These are phyloP conservation scores for Epirrita christyi DNA, from an alignment of 2,888 invertebrate species.

Conservation along the genomic window DNA sequence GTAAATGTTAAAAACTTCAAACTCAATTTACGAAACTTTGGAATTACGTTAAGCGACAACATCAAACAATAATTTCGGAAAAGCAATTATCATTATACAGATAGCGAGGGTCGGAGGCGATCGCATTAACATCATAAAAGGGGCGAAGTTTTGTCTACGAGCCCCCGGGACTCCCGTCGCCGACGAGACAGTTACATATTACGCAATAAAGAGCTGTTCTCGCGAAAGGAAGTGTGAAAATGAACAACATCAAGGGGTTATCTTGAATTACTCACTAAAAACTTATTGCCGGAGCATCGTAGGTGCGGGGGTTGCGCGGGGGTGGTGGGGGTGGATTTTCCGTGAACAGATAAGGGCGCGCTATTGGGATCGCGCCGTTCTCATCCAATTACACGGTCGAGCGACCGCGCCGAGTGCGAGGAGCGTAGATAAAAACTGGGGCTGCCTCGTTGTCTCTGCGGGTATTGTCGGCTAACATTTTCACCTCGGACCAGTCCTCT, in stretches of 20 bases:
- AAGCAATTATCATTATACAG: slow-evolving; percentile 83
- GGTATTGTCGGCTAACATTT: slow-evolving; percentile 81
- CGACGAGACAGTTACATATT: slow-evolving; percentile 83
- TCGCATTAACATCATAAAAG: slow-evolving; percentile 83
- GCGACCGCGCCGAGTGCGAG: slow-evolving; percentile 77
- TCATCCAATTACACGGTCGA: slow-evolving; percentile 85
- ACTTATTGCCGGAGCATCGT: slow-evolving; percentile 75
- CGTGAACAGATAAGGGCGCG: slow-evolving; percentile 84
- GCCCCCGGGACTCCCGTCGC: slow-evolving; percentile 79
- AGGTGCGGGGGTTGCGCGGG: slow-evolving; percentile 50
- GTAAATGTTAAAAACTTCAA: slow-evolving; percentile 66
- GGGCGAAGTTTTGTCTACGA: slow-evolving; percentile 74
- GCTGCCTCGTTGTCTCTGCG: slow-evolving; percentile 77
- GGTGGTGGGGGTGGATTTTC: slow-evolving; percentile 70
- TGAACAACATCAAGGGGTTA: slow-evolving; percentile 85
- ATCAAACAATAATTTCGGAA: slow-evolving; percentile 84
- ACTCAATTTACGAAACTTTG: slow-evolving; percentile 63
- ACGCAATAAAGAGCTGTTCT: slow-evolving; percentile 85
- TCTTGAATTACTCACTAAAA: slow-evolving; percentile 85
- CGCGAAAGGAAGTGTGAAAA: slow-evolving; percentile 85
- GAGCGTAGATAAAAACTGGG: slow-evolving; percentile 77
- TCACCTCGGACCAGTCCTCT: slow-evolving; percentile 73
- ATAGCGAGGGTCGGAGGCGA: slow-evolving; percentile 79
- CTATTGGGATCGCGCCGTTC: slow-evolving; percentile 84
- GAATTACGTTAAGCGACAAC: slow-evolving; percentile 72